Conservation (phyloP, 2,797 vertebrate genomes). For the Echeneis naucrates region DNA sequence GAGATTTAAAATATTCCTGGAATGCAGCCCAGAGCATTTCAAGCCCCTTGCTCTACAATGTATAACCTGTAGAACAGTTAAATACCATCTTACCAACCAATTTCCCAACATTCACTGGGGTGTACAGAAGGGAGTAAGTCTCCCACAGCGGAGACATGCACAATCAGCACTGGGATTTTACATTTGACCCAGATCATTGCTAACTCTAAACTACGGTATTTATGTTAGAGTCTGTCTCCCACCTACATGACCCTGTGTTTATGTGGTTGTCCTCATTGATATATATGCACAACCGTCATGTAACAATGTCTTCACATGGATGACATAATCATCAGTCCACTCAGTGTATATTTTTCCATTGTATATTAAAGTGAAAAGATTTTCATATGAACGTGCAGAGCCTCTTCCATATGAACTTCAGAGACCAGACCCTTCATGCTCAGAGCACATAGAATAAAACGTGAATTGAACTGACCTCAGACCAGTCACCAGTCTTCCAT, state of each 20-base stretch:
- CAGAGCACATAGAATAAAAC: neutral
- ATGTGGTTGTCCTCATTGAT: neutral
- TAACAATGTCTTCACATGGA: neutral
- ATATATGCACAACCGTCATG: neutral
- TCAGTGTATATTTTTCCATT: neutral
- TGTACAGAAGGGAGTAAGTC: conserved; percentile 38
- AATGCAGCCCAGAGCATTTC: conserved; percentile 71
- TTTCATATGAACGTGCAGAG: neutral
- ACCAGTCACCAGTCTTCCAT: conserved; percentile 96
- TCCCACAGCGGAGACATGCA: conserved; percentile 42
- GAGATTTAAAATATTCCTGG: conserved; percentile 75
- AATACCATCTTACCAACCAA: conserved; percentile 52
- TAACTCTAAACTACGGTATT: conserved; percentile 27
- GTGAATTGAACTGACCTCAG: conserved; percentile 87
- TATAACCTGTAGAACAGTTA: conserved; percentile 62
- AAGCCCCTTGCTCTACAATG: conserved; percentile 56
- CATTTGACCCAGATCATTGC: conserved; percentile 54
- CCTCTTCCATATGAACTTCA: neutral
- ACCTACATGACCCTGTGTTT: conserved; percentile 12
- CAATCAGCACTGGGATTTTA: conserved; percentile 50
- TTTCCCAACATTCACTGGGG: conserved; percentile 53
- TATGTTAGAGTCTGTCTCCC: conserved; percentile 28
- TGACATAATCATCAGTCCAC: neutral
- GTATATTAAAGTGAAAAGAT: neutral
- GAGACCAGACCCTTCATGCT: neutral